These are phyloP conservation scores for Eidolon helvum DNA, from an alignment of 2,113 vertebrate genomes.

Conservation along the genomic window DNA sequence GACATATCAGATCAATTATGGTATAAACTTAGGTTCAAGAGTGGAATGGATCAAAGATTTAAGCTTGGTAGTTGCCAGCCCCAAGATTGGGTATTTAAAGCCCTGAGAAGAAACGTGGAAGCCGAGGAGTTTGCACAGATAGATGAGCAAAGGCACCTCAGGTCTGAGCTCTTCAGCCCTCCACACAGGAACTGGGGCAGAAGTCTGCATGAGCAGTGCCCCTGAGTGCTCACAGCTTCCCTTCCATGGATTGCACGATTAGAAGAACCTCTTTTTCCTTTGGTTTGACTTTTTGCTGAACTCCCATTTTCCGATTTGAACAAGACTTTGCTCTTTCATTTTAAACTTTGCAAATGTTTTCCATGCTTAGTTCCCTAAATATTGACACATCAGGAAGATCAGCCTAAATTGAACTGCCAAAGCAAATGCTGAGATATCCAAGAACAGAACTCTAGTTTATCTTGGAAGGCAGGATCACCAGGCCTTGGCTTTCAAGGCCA, in stretches of 20 bases:
- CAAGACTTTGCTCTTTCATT: constrained; percentile 50
- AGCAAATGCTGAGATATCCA: constrained; percentile 62
- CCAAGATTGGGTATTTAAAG: background rate
- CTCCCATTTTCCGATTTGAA: constrained; percentile 38
- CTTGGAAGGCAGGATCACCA: constrained; percentile 37
- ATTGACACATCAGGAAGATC: constrained; percentile 36
- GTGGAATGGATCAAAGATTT: background rate
- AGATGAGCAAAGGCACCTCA: background rate
- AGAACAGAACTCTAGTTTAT: constrained; percentile 53
- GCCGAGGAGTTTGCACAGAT: background rate
- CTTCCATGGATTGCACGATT: background rate
- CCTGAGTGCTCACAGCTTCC: background rate
- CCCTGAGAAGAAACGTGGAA: background rate
- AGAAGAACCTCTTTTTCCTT: background rate
- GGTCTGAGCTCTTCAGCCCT: background rate
- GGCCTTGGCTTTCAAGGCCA: background rate
- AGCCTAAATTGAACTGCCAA: constrained; percentile 47
- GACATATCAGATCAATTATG: background rate
- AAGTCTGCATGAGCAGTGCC: too few species aligned
- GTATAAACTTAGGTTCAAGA: background rate
- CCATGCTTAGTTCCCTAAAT: constrained; percentile 17
- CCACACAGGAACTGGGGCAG: background rate
- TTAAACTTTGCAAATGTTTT: constrained; percentile 52
- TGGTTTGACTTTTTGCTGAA: constrained; percentile 54
- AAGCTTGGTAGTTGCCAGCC: background rate